These are phyloP conservation scores for Lepisosteus oculatus DNA, from an alignment of 2,113 vertebrate species.

Conservation along the genomic window DNA sequence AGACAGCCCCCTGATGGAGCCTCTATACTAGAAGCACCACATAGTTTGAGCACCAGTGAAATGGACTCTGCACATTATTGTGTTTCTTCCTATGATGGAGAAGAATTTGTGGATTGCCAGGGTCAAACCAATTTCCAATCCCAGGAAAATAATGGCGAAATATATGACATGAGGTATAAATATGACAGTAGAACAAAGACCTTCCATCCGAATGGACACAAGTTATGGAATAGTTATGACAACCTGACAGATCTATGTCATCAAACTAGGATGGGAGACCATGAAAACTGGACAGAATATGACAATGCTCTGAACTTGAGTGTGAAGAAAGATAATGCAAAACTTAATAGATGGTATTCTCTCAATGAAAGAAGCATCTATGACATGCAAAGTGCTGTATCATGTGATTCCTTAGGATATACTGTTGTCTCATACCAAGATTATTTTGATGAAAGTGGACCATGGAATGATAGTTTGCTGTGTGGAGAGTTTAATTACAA, in stretches of 20 bases:
- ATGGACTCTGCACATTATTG: constrained; percentile 40
- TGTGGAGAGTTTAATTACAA: constrained; percentile 60
- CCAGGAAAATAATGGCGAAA: constrained; percentile 18
- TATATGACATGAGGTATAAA: background rate
- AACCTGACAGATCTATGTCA: constrained; percentile 40
- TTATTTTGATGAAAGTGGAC: constrained; percentile 68
- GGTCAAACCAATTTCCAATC: constrained; percentile 38
- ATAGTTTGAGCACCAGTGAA: constrained; percentile 32
- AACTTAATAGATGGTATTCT: constrained; percentile 47
- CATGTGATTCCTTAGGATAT: constrained; percentile 48
- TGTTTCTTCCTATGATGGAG: constrained; percentile 36
- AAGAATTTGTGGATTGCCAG: constrained; percentile 31
- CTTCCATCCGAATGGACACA: constrained; percentile 35
- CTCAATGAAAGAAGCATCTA: constrained; percentile 63
- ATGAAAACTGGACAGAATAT: constrained; percentile 30
- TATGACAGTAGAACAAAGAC: constrained; percentile 2
- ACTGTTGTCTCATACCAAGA: constrained; percentile 69
- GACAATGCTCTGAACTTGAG: constrained; percentile 61
- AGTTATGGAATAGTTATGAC: constrained; percentile 53
- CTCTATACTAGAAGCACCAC: constrained; percentile 22
- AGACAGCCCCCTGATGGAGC: constrained; percentile 28
- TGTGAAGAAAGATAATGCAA: constrained; percentile 45
- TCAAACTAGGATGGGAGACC: constrained; percentile 22
- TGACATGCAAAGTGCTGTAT: constrained; percentile 57
- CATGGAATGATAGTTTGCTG: constrained; percentile 63